A percentile compares a stretch with the other conserved stretches of the same genome.
Conservation (phyloP, 2,797 vertebrate species). For the Chiroxiphia lanceolata region DNA sequence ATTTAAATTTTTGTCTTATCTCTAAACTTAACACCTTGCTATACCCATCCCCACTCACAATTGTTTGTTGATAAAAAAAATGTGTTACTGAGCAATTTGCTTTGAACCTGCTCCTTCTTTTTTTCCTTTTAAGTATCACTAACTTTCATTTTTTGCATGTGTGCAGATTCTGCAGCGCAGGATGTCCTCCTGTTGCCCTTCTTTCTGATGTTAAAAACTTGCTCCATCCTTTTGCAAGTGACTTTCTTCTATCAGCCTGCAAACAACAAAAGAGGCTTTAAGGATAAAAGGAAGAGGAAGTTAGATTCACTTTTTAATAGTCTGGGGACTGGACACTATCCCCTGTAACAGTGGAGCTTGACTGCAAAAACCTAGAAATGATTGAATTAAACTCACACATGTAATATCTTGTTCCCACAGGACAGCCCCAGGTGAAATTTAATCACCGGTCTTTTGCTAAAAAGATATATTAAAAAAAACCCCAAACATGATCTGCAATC, state of each 20-base stretch:
- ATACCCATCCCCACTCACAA: background rate
- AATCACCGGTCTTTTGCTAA: background rate
- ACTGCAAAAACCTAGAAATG: background rate
- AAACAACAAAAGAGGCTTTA: constrained; percentile 56
- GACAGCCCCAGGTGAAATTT: background rate
- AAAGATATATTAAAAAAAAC: background rate
- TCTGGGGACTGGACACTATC: constrained; percentile 11
- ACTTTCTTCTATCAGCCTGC: constrained; percentile 17
- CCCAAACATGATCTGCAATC: background rate
- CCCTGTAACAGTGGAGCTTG: background rate
- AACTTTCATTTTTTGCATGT: background rate
- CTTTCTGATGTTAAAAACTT: constrained; percentile 35
- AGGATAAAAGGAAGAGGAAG: constrained; percentile 35
- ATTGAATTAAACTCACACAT: background rate
- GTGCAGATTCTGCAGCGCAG: constrained; percentile 27
- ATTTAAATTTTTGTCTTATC: constrained; percentile 9
- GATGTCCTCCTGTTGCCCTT: constrained; percentile 45
- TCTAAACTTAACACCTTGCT: background rate
- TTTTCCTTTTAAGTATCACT: background rate
- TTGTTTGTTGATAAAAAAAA: background rate
- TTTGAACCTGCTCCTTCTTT: background rate
- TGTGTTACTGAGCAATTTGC: background rate
- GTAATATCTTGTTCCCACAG: background rate
- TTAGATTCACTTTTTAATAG: constrained; percentile 24
- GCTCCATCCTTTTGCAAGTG: background rate